These are phyloP conservation scores for Anseranas semipalmata DNA, from an alignment of 2,113 vertebrate species.

Conservation along the genomic window DNA sequence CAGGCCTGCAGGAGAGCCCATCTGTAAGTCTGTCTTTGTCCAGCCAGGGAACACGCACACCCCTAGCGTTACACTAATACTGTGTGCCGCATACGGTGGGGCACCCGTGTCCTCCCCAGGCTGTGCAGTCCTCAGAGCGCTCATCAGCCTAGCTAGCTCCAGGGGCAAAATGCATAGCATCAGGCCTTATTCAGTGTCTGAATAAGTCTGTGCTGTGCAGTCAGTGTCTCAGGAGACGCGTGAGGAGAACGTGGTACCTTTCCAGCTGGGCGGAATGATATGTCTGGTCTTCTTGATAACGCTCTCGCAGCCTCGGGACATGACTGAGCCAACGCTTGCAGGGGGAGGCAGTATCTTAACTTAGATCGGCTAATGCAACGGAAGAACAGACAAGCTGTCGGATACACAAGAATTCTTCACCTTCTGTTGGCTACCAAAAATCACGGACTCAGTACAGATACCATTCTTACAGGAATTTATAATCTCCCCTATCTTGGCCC, in stretches of 20 bases:
- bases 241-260: fast-evolving
- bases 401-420: not conserved
- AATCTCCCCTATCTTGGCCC: not conserved
- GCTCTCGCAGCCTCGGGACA: not conserved
- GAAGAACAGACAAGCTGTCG: slow-evolving; percentile 27
- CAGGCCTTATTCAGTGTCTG: fast-evolving
- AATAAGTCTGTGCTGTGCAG: fast-evolving
- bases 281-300: not conserved
- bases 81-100: fast-evolving
- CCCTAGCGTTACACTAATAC: fast-evolving
- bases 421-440: not conserved
- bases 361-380: not conserved
- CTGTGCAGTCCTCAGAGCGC: not conserved
- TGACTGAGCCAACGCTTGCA: not conserved
- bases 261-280: not conserved
- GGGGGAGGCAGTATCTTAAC: not conserved
- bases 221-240: not conserved
- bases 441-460: fast-evolving
- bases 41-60: fast-evolving
- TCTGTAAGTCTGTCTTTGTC: not conserved
- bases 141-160: not conserved
- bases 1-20: not conserved
- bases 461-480: not conserved
- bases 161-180: fast-evolving
- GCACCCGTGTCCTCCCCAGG: not conserved